A percentile compares a stretch with the other conserved stretches of the same genome.
Conservation (phyloP, 2,113 vertebrate genomes). For the Terrapene triunguis region DNA sequence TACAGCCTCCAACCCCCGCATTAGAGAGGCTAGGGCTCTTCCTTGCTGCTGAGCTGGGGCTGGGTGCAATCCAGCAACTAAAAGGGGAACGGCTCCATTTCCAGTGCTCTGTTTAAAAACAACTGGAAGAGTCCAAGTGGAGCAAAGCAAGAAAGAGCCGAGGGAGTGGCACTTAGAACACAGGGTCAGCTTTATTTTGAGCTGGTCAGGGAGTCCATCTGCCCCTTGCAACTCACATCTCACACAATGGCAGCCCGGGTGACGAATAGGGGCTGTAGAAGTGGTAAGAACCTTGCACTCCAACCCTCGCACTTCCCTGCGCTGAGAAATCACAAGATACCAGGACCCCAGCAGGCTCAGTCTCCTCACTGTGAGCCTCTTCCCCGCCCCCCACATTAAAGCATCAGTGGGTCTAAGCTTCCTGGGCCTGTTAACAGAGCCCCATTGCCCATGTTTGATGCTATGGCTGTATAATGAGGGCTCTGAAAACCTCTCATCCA, state of each 20-base stretch:
- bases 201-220: background rate
- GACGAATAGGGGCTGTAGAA: background rate
- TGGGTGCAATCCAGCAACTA: rapidly evolving
- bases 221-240: rapidly evolving
- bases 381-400: background rate
- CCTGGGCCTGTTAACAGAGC: background rate
- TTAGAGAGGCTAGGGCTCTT: background rate
- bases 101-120: background rate
- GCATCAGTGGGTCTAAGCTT: background rate
- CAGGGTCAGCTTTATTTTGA: constrained; percentile 20
- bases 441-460: rapidly evolving
- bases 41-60: background rate
- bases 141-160: constrained; percentile 25
- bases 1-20: background rate
- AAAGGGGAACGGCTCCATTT: background rate
- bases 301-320: background rate
- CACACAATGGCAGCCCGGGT: background rate
- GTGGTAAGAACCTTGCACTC: rapidly evolving
- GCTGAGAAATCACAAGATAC: background rate
- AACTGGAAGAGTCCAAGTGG: background rate
- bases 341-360: background rate
- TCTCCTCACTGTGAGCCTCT: background rate
- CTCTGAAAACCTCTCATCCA: background rate
- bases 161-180: background rate
- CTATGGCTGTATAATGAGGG: background rate